phyloP scores from a whole-genome alignment of 2,888 invertebrate genomes.

The Hedya salicella region DNA sequence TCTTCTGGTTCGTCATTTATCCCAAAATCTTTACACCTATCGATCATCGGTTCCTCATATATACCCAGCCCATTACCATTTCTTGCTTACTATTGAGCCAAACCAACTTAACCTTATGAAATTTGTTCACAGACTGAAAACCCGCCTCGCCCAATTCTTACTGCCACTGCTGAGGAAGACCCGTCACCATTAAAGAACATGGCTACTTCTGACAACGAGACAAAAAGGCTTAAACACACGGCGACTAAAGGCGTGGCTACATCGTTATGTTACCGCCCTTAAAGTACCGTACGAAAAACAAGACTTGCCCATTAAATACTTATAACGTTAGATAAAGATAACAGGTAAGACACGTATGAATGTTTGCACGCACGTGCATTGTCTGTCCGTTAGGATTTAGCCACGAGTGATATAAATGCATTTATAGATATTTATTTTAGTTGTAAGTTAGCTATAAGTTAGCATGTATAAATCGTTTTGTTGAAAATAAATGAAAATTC shows the following conservation, averaged over 20 bases:
- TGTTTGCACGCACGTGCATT: constrained; percentile 28
- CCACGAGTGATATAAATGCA: constrained; percentile 67
- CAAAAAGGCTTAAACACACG: constrained; percentile 13
- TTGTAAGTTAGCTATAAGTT: constrained; percentile 55
- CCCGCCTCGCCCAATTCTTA: constrained; percentile 81
- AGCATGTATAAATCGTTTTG: constrained; percentile 73
- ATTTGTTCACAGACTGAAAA: constrained; percentile 77
- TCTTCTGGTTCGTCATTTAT: too few species aligned
- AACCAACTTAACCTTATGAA: constrained; percentile 36
- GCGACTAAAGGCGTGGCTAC: not conserved
- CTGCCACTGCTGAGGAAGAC: constrained; percentile 79
- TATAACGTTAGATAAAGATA: constrained; percentile 9
- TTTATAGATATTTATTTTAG: constrained; percentile 66
- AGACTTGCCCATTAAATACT: constrained; percentile 31
- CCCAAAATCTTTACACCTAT: too few species aligned
- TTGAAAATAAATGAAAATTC: constrained; percentile 81
- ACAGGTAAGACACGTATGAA: not conserved
- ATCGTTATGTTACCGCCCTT: not conserved
- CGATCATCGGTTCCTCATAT: too few species aligned
- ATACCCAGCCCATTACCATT: too few species aligned
- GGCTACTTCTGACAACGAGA: constrained; percentile 5
- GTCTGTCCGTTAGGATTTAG: constrained; percentile 33
- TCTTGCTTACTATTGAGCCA: too few species aligned
- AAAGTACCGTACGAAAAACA: constrained; percentile 18
- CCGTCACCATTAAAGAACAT: constrained; percentile 65